These are phyloP conservation scores for Clarias pachynema DNA, from an alignment of 2,797 vertebrate species.

Conservation along the genomic window DNA sequence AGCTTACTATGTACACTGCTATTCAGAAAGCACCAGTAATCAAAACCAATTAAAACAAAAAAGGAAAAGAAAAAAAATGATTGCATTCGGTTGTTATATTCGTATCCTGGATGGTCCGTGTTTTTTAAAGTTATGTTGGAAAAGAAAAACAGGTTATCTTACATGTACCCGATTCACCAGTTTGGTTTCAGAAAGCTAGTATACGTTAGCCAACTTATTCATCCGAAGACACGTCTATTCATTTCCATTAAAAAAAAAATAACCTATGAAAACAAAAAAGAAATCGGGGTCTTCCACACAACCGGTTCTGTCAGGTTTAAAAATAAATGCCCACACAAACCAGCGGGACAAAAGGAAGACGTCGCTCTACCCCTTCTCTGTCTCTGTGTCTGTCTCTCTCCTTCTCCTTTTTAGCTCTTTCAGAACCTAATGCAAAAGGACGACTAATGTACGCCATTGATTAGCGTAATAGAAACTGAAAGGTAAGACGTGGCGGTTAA, in stretches of 20 bases:
- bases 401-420: conserved; percentile 1
- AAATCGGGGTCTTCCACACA: background rate
- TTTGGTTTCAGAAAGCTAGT: background rate
- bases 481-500: conserved; percentile 67
- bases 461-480: conserved; percentile 70
- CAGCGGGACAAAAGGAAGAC: conserved; percentile 5
- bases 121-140: too few species aligned
- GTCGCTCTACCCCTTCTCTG: background rate
- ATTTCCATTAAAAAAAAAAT: conserved; percentile 5
- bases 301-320: conserved; percentile 3
- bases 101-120: background rate
- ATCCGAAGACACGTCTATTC: background rate
- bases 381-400: background rate
- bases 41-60: too few species aligned
- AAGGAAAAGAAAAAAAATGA: too few species aligned
- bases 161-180: background rate
- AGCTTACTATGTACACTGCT: too few species aligned
- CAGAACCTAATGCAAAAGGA: conserved; percentile 57
- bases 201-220: background rate
- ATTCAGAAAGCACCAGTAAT: too few species aligned
- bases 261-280: background rate
- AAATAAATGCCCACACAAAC: background rate
- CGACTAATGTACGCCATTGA: conserved; percentile 62
- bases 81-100: too few species aligned
- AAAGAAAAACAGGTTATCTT: background rate